phyloP scores from a whole-genome alignment of 1,140 invertebrate species.

The Brachionus angularis region DNA sequence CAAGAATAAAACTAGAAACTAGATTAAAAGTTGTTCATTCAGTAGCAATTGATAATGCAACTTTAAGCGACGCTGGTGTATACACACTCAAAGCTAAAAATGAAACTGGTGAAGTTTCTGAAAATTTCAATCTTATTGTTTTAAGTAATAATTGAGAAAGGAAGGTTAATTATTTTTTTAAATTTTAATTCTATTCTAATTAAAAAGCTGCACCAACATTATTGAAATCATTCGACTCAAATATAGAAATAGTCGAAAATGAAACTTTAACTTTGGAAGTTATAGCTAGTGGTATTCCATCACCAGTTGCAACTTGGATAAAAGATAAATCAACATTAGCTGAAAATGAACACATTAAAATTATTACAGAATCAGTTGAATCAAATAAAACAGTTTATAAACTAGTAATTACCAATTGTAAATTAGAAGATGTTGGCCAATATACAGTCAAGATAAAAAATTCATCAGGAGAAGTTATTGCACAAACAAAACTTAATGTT shows the following conservation, averaged over 20 bases:
- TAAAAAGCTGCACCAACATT: not conserved
- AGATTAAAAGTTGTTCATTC: slow-evolving; percentile 36
- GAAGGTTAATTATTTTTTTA: too few species aligned
- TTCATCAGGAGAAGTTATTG: slow-evolving; percentile 3
- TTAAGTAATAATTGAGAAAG: too few species aligned
- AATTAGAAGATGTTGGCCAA: slow-evolving; percentile 1
- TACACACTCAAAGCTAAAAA: slow-evolving; percentile 78
- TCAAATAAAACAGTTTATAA: slow-evolving; percentile 58
- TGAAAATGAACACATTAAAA: slow-evolving; percentile 2
- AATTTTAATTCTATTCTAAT: too few species aligned
- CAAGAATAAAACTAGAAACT: slow-evolving; percentile 12
- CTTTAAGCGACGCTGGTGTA: slow-evolving; percentile 72
- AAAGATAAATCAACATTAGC: not conserved
- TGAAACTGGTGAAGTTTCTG: slow-evolving; percentile 65
- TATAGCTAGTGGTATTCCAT: slow-evolving; percentile 17
- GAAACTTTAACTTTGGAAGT: not conserved
- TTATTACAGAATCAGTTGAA: not conserved
- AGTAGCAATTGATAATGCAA: slow-evolving; percentile 71
- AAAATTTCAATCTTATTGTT: not conserved
- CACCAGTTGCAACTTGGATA: not conserved
- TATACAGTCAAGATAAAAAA: slow-evolving; percentile 29
- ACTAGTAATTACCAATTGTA: not conserved
- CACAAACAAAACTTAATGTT: slow-evolving; percentile 19
- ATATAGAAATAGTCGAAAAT: slow-evolving; percentile 18
- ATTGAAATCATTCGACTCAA: not conserved